Evolutionary conservation across 2,888 invertebrate genomes (phyloP).

Genomic region (Patella pellucida): DNA sequence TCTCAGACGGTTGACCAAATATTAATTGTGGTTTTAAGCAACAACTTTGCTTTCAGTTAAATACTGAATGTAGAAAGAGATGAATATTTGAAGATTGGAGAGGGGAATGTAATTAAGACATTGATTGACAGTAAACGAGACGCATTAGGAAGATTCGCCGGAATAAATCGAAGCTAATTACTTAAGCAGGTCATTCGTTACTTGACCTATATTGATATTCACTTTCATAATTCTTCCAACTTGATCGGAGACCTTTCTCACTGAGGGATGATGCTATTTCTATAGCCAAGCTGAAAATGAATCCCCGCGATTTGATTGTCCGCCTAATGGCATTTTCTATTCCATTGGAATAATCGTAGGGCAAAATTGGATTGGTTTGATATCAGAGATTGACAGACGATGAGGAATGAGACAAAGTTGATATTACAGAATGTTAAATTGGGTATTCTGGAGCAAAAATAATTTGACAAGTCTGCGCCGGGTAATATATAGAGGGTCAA

Average conservation of each 20-base stretch:
- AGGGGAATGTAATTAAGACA: conserved; percentile 3
- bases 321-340: conserved; percentile 2
- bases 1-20: neutral
- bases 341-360: conserved; percentile 5
- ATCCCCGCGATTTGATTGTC: conserved; percentile 6
- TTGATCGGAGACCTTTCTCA: conserved; percentile 3
- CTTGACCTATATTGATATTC: conserved; percentile 10
- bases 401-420: conserved; percentile 7
- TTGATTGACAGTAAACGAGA: conserved; percentile 3
- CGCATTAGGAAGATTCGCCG: conserved; percentile 5
- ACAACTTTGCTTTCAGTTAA: conserved; percentile 5
- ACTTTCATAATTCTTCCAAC: neutral
- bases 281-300: neutral
- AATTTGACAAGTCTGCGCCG: conserved; percentile 9
- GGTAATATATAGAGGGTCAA: conserved; percentile 4
- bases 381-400: conserved; percentile 6
- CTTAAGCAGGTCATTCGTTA: conserved; percentile 9
- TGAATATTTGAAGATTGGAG: conserved; percentile 10
- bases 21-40: neutral
- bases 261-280: neutral
- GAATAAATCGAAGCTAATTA: conserved; percentile 9
- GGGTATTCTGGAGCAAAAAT: conserved; percentile 9
- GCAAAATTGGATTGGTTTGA: conserved; percentile 10
- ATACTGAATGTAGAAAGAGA: neutral
- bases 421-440: conserved; percentile 9